Base-by-base conservation (phyloP, 1,140 invertebrate genomes). In the Macrosteles quadrilineatus region DNA sequence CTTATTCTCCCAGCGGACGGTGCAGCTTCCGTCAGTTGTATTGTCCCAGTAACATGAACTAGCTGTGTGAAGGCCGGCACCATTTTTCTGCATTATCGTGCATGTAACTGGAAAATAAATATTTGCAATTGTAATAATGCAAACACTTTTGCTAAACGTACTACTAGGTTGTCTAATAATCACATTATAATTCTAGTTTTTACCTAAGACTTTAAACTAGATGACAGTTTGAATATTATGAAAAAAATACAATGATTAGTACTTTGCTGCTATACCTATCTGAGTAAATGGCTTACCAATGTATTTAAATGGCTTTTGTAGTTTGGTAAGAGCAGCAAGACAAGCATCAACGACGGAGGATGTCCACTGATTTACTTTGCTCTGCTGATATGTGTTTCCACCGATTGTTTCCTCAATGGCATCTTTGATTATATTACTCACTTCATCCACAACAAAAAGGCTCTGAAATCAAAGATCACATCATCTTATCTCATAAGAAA, bases 1-100 rank as follows among this genome's bases (percentile, higher is more conserved):
- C 83, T 98, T 98, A 80, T 99, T 99, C 79, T 99, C 97, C 97
- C 97, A 99, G 78, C 96, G 92, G 2, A 99, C 95, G 0, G 96
- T 98, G 81, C 95, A 98, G 73, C 94, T 95, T 71, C 95, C 95
- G 84, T 99, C 97, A 9, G 96, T 98, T 25, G 89, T 87, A 75
- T 95, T 97, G 80, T 98, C 97, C 97, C 97, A 99, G 80, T 91
- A 98, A 80, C 97, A 98, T 0, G 96, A 97, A 76, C 95, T 97
- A 0, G 97, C 95, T 19, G 96, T 98, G 80, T 98, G 96, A 53
- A 99, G 83, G 43, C 96, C 97, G 31, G 96, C 94, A 31, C 97
- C 97, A 83, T 96, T 98, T 82, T 98, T 98, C 81, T 99, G 97
- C 89, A 98, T 98, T 73, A 99, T 97, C 31, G 96, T 96, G 80